Conservation (phyloP, 2,797 vertebrate genomes). For the Neosilurus mollespiculum region DNA sequence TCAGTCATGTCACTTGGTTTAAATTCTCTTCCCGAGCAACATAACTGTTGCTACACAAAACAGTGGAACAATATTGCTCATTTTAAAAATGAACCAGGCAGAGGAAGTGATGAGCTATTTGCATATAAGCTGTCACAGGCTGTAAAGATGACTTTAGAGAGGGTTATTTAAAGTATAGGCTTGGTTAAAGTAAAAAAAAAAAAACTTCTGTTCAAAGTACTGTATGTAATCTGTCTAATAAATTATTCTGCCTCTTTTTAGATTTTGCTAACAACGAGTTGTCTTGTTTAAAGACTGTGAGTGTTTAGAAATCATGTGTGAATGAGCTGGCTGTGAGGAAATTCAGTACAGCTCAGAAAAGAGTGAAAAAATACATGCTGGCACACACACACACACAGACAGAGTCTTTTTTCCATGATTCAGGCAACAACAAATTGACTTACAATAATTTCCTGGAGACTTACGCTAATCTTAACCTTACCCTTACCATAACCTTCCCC, state of each 20-base stretch:
- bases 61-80: constrained; percentile 16
- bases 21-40: constrained; percentile 12
- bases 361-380: not conserved
- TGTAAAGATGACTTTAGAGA: not conserved
- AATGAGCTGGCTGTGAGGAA: not conserved
- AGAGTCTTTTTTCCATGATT: no score
- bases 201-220: not conserved
- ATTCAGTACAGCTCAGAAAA: not conserved
- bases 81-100: not conserved
- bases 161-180: not conserved
- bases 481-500: no score
- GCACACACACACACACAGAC: not conserved
- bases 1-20: not conserved
- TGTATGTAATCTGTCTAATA: constrained; percentile 1
- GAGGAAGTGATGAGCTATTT: constrained; percentile 1
- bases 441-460: no score
- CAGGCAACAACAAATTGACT: no score
- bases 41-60: not conserved
- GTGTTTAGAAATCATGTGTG: not conserved
- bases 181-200: not conserved
- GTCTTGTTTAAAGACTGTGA: not conserved
- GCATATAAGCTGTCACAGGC: not conserved
- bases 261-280: not conserved
- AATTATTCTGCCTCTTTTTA: not conserved
- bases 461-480: no score